Evolutionary conservation across 2,113 vertebrate genomes (phyloP).

Genomic region (Hoplias malabaricus): DNA sequence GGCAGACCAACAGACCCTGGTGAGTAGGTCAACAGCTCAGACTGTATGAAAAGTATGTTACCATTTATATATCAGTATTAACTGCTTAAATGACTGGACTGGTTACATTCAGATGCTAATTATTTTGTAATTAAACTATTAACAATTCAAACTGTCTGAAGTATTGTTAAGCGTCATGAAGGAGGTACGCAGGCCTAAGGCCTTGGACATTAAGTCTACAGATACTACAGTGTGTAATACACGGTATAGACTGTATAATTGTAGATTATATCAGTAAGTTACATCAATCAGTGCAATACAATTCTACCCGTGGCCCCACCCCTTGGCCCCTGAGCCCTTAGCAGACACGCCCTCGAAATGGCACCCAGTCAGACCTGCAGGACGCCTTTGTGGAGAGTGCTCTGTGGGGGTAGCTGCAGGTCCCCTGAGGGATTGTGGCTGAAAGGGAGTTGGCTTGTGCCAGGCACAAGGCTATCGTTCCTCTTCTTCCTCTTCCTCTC

Average conservation of each 20-base stretch:
- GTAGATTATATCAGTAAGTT: background rate
- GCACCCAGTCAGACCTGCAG: slow-evolving; percentile 24
- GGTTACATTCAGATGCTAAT: too few species aligned
- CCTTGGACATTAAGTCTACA: background rate
- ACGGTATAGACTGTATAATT: background rate
- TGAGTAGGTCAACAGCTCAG: too few species aligned
- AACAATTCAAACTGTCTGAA: too few species aligned
- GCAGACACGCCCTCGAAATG: background rate
- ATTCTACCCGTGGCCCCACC: slow-evolving; percentile 21
- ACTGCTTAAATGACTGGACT: too few species aligned
- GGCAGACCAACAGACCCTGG: too few species aligned
- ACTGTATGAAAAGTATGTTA: too few species aligned
- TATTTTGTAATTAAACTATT: too few species aligned
- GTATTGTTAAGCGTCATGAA: too few species aligned
- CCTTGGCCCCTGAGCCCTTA: slow-evolving; percentile 22
- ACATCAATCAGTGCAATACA: slow-evolving; percentile 35
- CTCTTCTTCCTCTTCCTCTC: slow-evolving; percentile 45
- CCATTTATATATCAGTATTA: too few species aligned
- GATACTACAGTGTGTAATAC: background rate
- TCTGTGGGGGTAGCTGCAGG: slow-evolving; percentile 40
- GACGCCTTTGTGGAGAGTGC: slow-evolving; percentile 38
- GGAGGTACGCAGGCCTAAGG: too few species aligned
- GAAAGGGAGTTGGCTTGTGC: slow-evolving; percentile 66
- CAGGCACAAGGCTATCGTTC: slow-evolving; percentile 58
- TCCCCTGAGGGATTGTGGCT: slow-evolving; percentile 59